phyloP scores from a whole-genome alignment of 2,797 vertebrate species.

The Clarias platycephalus region DNA sequence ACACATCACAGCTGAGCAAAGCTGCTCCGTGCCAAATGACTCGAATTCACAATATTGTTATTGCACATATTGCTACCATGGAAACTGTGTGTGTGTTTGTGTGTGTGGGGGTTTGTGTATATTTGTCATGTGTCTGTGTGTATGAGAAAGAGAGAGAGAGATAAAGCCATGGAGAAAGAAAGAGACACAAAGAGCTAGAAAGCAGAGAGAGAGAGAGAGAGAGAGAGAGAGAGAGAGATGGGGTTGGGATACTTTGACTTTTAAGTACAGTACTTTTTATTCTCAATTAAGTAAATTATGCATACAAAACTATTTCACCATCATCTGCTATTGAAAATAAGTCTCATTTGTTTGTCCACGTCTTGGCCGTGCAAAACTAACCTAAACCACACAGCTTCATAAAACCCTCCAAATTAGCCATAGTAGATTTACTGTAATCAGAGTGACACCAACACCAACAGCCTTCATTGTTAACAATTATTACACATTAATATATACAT shows the following conservation, averaged over 20 bases:
- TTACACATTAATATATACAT: background rate
- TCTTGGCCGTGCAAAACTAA: background rate
- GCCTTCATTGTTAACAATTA: background rate
- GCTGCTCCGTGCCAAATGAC: conserved; percentile 5
- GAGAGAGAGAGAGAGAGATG: background rate
- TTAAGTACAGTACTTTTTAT: no score
- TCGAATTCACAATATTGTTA: conserved; percentile 30
- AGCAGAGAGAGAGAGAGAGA: background rate
- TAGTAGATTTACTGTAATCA: background rate
- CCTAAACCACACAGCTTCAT: conserved; percentile 11
- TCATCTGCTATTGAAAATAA: no score
- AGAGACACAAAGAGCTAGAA: background rate
- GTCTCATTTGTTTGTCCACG: background rate
- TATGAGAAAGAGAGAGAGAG: background rate
- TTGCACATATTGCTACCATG: conserved; percentile 30
- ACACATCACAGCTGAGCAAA: conserved; percentile 9
- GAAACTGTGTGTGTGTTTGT: conserved; percentile 25
- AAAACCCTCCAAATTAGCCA: background rate
- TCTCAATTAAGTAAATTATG: no score
- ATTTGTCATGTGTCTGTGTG: conserved; percentile 20
- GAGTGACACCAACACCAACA: background rate
- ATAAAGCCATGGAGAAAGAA: background rate
- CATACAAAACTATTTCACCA: no score
- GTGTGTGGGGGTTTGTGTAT: conserved; percentile 19
- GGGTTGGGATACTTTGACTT: no score